Conservation (phyloP, 2,797 vertebrate genomes). For the Macroramphosus scolopax region DNA sequence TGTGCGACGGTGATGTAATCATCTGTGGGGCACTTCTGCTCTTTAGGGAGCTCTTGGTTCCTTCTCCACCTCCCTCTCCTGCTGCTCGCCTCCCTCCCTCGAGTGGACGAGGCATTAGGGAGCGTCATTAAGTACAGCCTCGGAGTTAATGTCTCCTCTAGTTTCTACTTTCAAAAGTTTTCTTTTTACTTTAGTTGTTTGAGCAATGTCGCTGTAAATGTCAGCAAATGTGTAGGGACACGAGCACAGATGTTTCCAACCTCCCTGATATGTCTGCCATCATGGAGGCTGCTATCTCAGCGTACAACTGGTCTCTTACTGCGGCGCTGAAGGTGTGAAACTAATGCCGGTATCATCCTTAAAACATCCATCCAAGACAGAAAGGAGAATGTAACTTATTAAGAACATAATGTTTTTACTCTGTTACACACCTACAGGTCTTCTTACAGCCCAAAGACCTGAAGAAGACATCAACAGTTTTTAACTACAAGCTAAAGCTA, state of each 20-base stretch:
- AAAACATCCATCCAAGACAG: constrained; percentile 17
- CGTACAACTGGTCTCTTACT: constrained; percentile 30
- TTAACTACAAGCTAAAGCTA: constrained; percentile 40
- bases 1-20: constrained; percentile 33
- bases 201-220: constrained; percentile 23
- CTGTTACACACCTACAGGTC: constrained; percentile 16
- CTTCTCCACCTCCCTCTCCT: constrained; percentile 5
- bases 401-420: constrained; percentile 34
- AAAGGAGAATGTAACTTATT: constrained; percentile 24
- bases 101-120: constrained; percentile 46
- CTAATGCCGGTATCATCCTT: constrained; percentile 26
- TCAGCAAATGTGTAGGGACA: constrained; percentile 16
- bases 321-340: constrained; percentile 5
- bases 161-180: constrained; percentile 30
- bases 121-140: constrained; percentile 54
- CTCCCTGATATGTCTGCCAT: too few species aligned
- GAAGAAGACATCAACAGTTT: constrained; percentile 56
- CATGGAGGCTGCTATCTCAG: constrained; percentile 5
- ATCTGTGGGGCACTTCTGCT: constrained; percentile 37
- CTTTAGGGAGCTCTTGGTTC: constrained; percentile 32
- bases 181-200: constrained; percentile 29
- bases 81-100: constrained; percentile 32
- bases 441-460: constrained; percentile 38
- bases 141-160: constrained; percentile 43
- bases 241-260: too few species aligned